Evolutionary conservation across 2,113 vertebrate species (phyloP).

Genomic region (Melanerpes formicivorus): DNA sequence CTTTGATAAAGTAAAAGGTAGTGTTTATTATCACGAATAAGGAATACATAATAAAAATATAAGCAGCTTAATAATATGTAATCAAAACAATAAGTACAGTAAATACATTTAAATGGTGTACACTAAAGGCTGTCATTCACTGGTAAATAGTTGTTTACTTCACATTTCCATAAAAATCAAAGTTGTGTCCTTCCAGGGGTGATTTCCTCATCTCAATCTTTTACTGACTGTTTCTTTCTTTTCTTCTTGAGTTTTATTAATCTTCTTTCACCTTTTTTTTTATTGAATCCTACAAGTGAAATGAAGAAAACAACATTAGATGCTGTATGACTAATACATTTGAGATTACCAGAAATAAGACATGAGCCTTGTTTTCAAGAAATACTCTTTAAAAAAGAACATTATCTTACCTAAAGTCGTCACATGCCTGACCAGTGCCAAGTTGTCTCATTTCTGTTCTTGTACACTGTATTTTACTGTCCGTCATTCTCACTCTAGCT

Average conservation of each 20-base stretch:
- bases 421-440: not conserved
- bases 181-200: constrained; percentile 28
- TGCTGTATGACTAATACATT: not conserved
- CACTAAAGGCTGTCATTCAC: constrained; percentile 12
- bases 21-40: constrained; percentile 2
- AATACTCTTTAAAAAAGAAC: not conserved
- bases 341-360: not conserved
- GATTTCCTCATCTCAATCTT: not conserved
- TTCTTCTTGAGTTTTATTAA: constrained; percentile 70
- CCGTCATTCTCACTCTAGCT: not conserved
- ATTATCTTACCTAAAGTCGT: constrained; percentile 14
- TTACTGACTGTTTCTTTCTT: constrained; percentile 56
- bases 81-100: constrained; percentile 18
- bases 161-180: not conserved
- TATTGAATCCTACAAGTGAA: constrained; percentile 65
- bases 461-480: not conserved
- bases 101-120: not conserved
- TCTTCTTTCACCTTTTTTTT: constrained; percentile 20
- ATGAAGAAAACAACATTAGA: not conserved
- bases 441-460: not conserved
- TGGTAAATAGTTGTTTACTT: not conserved
- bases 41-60: constrained; percentile 28
- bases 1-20: not conserved
- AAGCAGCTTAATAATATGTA: constrained; percentile 15
- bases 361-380: not conserved